Evolutionary conservation across 2,797 vertebrate genomes (phyloP).

Genomic region (Intellagama lesueurii): DNA sequence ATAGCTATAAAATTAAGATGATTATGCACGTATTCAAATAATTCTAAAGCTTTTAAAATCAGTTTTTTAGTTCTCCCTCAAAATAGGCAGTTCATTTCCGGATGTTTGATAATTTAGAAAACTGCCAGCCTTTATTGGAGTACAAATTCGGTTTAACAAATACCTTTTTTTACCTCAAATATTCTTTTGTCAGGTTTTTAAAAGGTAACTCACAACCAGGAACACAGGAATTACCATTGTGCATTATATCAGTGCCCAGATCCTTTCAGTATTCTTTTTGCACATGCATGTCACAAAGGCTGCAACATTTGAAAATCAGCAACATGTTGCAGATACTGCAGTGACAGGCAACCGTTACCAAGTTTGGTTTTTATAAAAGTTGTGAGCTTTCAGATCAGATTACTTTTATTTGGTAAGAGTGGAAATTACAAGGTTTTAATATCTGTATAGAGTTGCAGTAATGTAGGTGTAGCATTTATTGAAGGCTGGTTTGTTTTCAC

Average conservation of each 20-base stretch:
- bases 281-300: not conserved
- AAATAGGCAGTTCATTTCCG: not conserved
- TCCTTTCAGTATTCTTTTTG: not conserved
- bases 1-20: not conserved
- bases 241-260: not conserved
- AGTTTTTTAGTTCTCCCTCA: not conserved
- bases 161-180: not conserved
- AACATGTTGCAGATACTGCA: not conserved
- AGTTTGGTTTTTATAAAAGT: constrained; percentile 9
- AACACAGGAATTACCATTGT: not conserved
- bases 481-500: not conserved
- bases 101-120: not conserved
- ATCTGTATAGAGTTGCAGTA: not conserved
- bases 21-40: not conserved
- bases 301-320: not conserved
- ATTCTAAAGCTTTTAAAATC: not conserved
- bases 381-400: not conserved
- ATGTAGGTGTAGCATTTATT: not conserved
- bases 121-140: not conserved
- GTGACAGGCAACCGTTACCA: not conserved
- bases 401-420: not conserved
- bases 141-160: not conserved
- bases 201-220: not conserved
- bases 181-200: not conserved
- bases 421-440: not conserved